Percentiles rank a stretch among this genome's conserved stretches.
phyloP scores from a whole-genome alignment of 2,797 vertebrate species.

The Hapalemur alaotrensis region DNA sequence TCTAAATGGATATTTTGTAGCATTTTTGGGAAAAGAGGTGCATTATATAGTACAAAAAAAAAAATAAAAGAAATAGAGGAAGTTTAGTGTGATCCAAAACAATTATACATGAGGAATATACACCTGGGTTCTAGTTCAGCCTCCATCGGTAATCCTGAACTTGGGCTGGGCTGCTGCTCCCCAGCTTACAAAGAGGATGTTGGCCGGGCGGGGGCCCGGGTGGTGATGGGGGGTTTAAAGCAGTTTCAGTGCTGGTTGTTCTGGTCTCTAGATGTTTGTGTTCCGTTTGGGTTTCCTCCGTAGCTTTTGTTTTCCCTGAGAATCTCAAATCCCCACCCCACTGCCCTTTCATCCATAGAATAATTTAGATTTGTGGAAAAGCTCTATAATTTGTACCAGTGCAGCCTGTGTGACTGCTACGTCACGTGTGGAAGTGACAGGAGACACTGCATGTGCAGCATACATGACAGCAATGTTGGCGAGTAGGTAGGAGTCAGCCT shows the following conservation, averaged over 20 bases:
- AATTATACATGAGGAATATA: rapidly evolving
- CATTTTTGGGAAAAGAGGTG: not conserved
- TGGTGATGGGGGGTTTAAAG: too few relatives aligned
- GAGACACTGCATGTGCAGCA: rapidly evolving
- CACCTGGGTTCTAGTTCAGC: not conserved
- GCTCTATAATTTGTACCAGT: rapidly evolving
- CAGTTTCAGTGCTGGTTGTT: not conserved
- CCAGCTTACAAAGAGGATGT: rapidly evolving
- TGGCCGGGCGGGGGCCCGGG: too few relatives aligned
- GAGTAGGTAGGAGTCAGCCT: rapidly evolving
- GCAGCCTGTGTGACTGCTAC: rapidly evolving
- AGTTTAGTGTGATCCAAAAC: too few relatives aligned
- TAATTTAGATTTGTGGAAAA: rapidly evolving
- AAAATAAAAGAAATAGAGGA: not conserved
- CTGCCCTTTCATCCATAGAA: rapidly evolving
- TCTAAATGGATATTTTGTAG: not conserved
- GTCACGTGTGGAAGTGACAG: rapidly evolving
- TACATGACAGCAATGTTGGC: rapidly evolving
- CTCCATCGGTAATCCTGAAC: rapidly evolving
- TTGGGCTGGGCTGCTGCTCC: not conserved
- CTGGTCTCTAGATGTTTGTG: not conserved
- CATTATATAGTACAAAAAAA: not conserved
- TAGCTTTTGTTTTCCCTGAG: not conserved
- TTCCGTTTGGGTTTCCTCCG: rapidly evolving
- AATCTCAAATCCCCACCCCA: rapidly evolving